Base-by-base conservation (phyloP, 1,140 invertebrate species). In the Heliconius congener region DNA sequence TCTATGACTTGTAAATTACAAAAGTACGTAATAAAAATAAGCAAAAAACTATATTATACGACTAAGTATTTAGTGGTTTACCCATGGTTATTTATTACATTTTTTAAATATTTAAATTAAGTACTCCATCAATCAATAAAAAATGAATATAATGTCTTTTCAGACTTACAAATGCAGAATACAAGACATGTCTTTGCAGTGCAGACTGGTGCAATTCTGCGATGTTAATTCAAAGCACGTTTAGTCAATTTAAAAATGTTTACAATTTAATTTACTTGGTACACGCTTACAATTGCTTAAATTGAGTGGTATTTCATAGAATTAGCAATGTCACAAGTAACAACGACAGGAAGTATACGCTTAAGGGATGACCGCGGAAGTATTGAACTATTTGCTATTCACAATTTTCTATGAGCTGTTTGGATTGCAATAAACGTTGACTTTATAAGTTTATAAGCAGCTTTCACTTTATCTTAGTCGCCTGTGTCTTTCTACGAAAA, bases 381-480 rank as follows among this genome's bases (percentile, higher is more conserved):
- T 77, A 74, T 84, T 83, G 80, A 76, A 75, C 77, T 75, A 74
- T 84, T 83, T 74, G 81, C 85, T 82, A 86, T 88, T 82, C 82
- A 82, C 83, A 76, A 83, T 81, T 88, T 86, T 84, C 81, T 89
- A 87, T 86, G 84, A 83, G 81, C 81, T 80, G 80, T 87, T 77
- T 87, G 82, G 82, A 89, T 89, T 84, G 90, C 87, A 90, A 91
- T 90, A 92, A 92, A 92, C 88, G 88, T 81, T 87, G 83, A 88
- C 85, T 90, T 91, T 93, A 92, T 90, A 86, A 86, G 87, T 88
- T 89, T 92, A 90, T 92, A 91, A 90, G 87, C 87, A 86, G 91
- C 93, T 94, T 94, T 94, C 93, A 92, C 91, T 93, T 93, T 90
- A 91, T 92, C 91, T 87, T 86, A 90, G 91, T 86, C 89, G 88